phyloP scores from a whole-genome alignment of 2,888 invertebrate genomes.

The Pherbina coryleti region DNA sequence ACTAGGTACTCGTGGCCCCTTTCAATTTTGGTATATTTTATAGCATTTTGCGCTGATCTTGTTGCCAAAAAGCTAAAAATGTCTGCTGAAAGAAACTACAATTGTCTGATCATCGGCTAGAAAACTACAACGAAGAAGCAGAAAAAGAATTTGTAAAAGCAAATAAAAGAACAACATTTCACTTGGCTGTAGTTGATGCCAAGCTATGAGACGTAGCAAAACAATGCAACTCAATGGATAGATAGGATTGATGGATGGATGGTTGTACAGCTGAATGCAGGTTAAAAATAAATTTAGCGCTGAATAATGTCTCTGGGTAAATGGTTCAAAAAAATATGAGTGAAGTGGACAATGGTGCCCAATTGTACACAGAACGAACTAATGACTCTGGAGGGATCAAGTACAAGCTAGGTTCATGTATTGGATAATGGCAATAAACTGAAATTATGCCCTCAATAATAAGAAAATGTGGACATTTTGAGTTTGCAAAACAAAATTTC shows the following conservation, averaged over 20 bases:
- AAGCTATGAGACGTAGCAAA: background rate
- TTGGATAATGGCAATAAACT: background rate
- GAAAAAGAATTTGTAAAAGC: background rate
- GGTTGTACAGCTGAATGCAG: background rate
- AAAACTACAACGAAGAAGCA: constrained; percentile 18
- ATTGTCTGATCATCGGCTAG: constrained; percentile 39
- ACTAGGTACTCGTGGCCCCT: constrained; percentile 9
- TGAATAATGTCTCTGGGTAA: constrained; percentile 44
- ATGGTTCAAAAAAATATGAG: constrained; percentile 11
- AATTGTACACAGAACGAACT: background rate
- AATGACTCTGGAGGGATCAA: background rate
- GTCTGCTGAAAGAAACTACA: constrained; percentile 31
- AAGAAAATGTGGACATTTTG: no score
- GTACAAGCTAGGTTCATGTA: background rate
- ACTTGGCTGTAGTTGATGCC: constrained; percentile 27
- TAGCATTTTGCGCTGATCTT: constrained; percentile 1
- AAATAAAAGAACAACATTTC: background rate
- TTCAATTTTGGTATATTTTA: constrained; percentile 16
- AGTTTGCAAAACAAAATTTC: no score
- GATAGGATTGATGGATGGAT: background rate
- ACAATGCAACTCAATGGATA: background rate
- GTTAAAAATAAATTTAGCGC: background rate
- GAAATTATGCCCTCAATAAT: no score
- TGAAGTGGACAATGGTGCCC: background rate
- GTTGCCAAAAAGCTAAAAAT: constrained; percentile 22